Evolutionary conservation across 2,113 vertebrate species (phyloP).

Genomic region (Lathamus discolor): DNA sequence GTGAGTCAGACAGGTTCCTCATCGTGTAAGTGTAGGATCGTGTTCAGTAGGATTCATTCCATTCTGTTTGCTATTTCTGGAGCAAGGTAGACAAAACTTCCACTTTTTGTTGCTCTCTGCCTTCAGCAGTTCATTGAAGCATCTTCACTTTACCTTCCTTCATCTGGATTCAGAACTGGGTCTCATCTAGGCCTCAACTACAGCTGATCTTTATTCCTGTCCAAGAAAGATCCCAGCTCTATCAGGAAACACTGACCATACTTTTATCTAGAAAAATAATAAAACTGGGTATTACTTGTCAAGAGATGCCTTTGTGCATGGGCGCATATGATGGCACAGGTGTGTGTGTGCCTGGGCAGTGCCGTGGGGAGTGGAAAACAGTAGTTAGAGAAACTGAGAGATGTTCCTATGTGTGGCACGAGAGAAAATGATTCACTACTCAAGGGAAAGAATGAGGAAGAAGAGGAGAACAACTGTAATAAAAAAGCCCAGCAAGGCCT

Average conservation of each 20-base stretch:
- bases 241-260: background rate
- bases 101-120: background rate
- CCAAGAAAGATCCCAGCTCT: background rate
- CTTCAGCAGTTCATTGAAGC: background rate
- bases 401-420: background rate
- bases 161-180: background rate
- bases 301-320: background rate
- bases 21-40: rapidly evolving
- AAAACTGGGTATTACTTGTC: background rate
- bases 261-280: background rate
- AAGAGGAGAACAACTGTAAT: slow-evolving; percentile 11
- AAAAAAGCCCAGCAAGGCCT: background rate
- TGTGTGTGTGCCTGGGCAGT: rapidly evolving
- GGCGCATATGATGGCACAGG: rapidly evolving
- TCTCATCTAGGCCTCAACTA: background rate
- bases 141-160: background rate
- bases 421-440: background rate
- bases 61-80: background rate
- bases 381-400: background rate
- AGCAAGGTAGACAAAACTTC: background rate
- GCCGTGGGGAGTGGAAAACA: rapidly evolving
- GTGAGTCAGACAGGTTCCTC: background rate
- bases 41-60: background rate
- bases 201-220: background rate
- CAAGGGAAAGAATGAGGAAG: background rate